Percentiles rank a stretch among this genome's conserved stretches.
Conservation (phyloP, 1,140 invertebrate species). For the Ips nitidus region DNA sequence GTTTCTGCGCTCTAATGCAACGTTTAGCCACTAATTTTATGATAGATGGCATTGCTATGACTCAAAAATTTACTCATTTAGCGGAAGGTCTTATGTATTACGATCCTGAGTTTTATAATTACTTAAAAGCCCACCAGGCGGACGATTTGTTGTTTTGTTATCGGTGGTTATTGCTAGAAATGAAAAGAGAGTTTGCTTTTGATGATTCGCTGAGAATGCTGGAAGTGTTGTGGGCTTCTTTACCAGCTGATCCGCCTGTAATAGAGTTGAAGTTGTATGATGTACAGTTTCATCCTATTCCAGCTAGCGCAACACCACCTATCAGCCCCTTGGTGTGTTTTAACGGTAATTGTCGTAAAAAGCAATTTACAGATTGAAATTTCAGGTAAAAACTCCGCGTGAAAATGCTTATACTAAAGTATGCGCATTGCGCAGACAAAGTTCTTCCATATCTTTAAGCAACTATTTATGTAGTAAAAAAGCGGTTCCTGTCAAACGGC, state of each 20-base stretch:
- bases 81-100: constrained; percentile 87
- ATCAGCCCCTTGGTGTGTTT: constrained; percentile 61
- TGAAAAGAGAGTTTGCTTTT: constrained; percentile 97
- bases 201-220: constrained; percentile 94
- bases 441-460: constrained; percentile 73
- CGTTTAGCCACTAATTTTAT: constrained; percentile 87
- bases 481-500: constrained; percentile 56
- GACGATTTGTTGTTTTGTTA: constrained; percentile 95
- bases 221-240: constrained; percentile 93
- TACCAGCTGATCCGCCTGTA: constrained; percentile 77
- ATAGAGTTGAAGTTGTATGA: constrained; percentile 75
- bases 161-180: constrained; percentile 92
- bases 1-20: constrained; percentile 93
- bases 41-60: constrained; percentile 91
- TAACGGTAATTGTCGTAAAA: neutral
- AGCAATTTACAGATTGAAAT: neutral
- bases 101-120: constrained; percentile 88
- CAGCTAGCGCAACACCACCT: constrained; percentile 59
- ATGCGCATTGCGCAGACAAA: constrained; percentile 78
- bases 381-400: constrained; percentile 65
- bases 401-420: constrained; percentile 85
- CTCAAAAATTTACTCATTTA: constrained; percentile 91
- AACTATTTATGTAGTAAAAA: constrained; percentile 56
- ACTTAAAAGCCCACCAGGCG: constrained; percentile 85
- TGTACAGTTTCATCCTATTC: constrained; percentile 61